phyloP scores from a whole-genome alignment of 2,888 invertebrate genomes.

The Mechanitis messenoides region DNA sequence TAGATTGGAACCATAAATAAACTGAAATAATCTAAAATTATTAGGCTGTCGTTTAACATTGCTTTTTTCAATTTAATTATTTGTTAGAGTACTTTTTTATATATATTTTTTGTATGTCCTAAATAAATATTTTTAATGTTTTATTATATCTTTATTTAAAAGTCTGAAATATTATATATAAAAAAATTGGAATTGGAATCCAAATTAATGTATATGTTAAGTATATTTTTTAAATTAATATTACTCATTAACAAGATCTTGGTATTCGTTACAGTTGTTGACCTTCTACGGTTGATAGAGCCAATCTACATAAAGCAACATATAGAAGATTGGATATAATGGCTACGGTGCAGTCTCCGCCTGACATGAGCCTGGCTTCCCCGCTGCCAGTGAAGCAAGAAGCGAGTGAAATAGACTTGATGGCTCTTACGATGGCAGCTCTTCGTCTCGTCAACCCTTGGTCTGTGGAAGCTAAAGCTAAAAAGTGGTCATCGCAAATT shows the following conservation, averaged over 20 bases:
- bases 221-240: conserved; percentile 32
- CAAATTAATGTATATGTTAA: no score
- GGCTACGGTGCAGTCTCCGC: conserved; percentile 61
- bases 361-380: conserved; percentile 53
- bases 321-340: conserved; percentile 36
- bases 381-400: conserved; percentile 53
- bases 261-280: conserved; percentile 17
- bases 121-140: no score
- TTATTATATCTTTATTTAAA: no score
- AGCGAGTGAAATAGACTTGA: conserved; percentile 53
- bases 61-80: neutral
- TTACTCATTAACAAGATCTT: conserved; percentile 34
- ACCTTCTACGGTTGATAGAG: conserved; percentile 12
- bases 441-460: conserved; percentile 66
- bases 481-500: conserved; percentile 42
- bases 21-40: no score
- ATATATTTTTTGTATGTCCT: no score
- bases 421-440: conserved; percentile 70
- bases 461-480: conserved; percentile 47
- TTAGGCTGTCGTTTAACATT: neutral
- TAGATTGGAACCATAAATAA: no score
- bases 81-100: no score
- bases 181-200: no score
- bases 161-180: no score
- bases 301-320: neutral